Percentiles rank a stretch among this genome's conserved stretches.
Evolutionary conservation across 2,113 vertebrate species (phyloP).

Genomic region (Donacobius atricapilla): DNA sequence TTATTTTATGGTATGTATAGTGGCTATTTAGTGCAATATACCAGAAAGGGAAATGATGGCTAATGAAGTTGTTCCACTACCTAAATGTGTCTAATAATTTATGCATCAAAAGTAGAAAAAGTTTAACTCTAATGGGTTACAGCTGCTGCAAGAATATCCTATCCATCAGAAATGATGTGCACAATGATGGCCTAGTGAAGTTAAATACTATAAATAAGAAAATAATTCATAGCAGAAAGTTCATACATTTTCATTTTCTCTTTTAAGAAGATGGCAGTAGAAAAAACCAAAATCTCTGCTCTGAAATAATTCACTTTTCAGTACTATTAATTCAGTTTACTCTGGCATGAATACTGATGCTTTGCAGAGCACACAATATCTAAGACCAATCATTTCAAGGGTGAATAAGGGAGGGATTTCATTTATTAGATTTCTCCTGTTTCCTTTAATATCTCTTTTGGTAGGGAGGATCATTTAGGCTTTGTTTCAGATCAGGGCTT

Average conservation of each 20-base stretch:
- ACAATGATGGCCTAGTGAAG: not conserved
- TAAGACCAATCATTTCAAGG: not conserved
- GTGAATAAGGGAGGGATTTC: not conserved
- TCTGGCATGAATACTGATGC: not conserved
- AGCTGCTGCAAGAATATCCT: not conserved
- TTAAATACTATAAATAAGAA: not conserved
- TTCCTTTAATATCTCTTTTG: conserved; percentile 4
- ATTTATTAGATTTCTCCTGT: not conserved
- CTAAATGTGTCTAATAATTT: not conserved
- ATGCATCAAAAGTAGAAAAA: not conserved
- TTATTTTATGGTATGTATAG: not conserved
- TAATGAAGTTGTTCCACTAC: not conserved
- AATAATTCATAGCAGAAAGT: not conserved
- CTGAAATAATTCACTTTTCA: not conserved
- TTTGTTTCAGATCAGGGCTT: conserved; percentile 14
- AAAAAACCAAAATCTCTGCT: not conserved
- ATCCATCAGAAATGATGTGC: not conserved
- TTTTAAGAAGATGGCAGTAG: not conserved
- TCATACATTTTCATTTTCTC: not conserved
- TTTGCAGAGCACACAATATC: not conserved
- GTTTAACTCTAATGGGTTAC: not conserved
- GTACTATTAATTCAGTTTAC: not conserved
- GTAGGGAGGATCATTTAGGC: not conserved
- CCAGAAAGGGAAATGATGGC: not conserved
- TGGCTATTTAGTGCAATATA: not conserved